Base-by-base conservation (phyloP, 2,113 vertebrate genomes). In the Blennius ocellaris region DNA sequence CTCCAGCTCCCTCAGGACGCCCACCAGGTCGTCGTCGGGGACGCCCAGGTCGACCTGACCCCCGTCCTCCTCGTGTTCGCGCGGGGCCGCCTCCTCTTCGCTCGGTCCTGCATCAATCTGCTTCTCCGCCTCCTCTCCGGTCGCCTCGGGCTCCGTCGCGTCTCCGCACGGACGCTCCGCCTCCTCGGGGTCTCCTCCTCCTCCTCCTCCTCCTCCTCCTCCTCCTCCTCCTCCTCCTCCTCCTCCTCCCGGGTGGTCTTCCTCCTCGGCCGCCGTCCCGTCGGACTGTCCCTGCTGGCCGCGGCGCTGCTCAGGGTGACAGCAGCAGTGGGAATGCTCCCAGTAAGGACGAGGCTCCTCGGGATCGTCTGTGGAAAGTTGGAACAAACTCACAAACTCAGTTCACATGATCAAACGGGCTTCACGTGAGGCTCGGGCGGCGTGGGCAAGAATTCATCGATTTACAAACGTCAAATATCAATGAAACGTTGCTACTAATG, bases 291-390 rank as follows among this genome's bases (percentile, higher is more conserved):
- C 10, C 65, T 78, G 63, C 5, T 71, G 72, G 12, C 62, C 3
- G 70, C 40, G 38, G 70, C 51, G 62, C 8, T 61, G 55, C 39
- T 67, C 30, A 38, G 50, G 73, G 74, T 30, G 68, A 41, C 76
- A 85, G n/a, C 69, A 66, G 87, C 92, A 91, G 73, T 59, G 80
- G 0, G 94, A 89, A 64, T 90, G 83, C 40, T 95, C 93, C 54
- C 95, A 95, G 59, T 92, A 56, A 43, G 92, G 94, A 8, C 90
- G 92, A 39, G 94, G 94, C 86, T 97, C 95, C 80, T 96, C 95
- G 5, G 95, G 93, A 84, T 94, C 94, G 92, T 94, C 96, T 97
- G 87, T 6, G 12, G 17, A n/a, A 49, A n/a, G 45, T 16, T 15
- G 0, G 4, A 7, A 69, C 3, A 1, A 1, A 45, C 16, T 38